Conservation (phyloP, 2,113 vertebrate species). For the Synchiropus splendidus region DNA sequence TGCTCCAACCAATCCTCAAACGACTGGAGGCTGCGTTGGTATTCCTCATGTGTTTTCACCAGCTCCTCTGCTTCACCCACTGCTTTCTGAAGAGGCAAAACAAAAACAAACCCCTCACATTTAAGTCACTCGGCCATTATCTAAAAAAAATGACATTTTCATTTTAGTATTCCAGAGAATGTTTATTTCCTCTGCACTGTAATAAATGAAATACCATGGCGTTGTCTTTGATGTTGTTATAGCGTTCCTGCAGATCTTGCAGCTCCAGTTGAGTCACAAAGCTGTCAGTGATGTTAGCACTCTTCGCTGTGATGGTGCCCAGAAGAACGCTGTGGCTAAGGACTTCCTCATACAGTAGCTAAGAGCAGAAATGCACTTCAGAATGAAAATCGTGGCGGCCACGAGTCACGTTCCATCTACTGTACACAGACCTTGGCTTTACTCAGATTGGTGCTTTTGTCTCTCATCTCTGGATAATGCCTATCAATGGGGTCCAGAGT, state of each 20-base stretch:
- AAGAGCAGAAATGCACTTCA: constrained; percentile 16
- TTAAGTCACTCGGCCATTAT: no score
- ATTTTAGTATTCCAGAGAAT: neutral
- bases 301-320: constrained; percentile 82
- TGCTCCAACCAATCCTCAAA: constrained; percentile 89
- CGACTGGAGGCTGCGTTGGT: constrained; percentile 77
- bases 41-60: constrained; percentile 80
- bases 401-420: neutral
- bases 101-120: neutral
- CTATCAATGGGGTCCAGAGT: constrained; percentile 72
- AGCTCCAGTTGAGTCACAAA: constrained; percentile 84
- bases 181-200: no score
- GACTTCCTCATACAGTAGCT: constrained; percentile 89
- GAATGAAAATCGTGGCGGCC: no score
- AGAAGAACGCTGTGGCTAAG: constrained; percentile 77
- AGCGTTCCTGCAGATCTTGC: constrained; percentile 90
- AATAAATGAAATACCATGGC: no score
- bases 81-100: constrained; percentile 62
- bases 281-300: constrained; percentile 80
- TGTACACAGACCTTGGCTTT: constrained; percentile 76
- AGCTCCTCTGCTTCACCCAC: constrained; percentile 78
- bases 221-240: constrained; percentile 71
- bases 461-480: constrained; percentile 78
- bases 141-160: neutral
- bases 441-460: constrained; percentile 80